phyloP scores from a whole-genome alignment of 1,140 invertebrate species.

The Neodiprion virginianus region DNA sequence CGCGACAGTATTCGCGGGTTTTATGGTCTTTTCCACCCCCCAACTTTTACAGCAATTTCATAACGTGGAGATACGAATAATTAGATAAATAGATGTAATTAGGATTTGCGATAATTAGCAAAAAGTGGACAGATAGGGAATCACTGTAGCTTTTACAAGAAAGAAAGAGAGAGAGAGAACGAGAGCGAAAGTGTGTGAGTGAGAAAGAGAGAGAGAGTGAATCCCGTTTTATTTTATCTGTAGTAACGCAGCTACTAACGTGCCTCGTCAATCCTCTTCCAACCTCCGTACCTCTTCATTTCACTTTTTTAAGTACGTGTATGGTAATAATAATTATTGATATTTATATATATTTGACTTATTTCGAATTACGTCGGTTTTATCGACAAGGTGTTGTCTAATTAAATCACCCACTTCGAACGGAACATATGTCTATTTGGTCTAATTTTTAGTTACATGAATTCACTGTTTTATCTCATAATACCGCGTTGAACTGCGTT shows the following conservation, averaged over 20 bases:
- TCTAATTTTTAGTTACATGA: no score
- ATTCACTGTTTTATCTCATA: no score
- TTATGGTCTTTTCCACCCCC: neutral
- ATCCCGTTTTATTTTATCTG: neutral
- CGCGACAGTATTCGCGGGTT: neutral
- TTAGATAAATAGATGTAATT: neutral
- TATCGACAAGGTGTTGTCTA: no score
- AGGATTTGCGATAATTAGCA: neutral
- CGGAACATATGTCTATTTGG: no score
- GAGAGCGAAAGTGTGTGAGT: neutral
- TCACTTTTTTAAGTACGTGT: no score
- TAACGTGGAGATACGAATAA: neutral
- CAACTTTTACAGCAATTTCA: neutral
- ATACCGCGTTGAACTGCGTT: no score
- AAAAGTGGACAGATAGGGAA: neutral
- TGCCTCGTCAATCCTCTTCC: neutral
- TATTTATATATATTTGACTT: neutral
- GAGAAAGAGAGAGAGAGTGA: neutral
- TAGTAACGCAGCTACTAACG: neutral
- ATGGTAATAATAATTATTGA: constrained; percentile 2
- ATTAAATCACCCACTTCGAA: no score
- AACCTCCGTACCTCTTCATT: neutral
- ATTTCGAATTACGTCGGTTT: no score
- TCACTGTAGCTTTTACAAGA: neutral
- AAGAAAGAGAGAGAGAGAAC: neutral